phyloP scores from a whole-genome alignment of 2,888 invertebrate genomes.

The Mesochorus sp. region DNA sequence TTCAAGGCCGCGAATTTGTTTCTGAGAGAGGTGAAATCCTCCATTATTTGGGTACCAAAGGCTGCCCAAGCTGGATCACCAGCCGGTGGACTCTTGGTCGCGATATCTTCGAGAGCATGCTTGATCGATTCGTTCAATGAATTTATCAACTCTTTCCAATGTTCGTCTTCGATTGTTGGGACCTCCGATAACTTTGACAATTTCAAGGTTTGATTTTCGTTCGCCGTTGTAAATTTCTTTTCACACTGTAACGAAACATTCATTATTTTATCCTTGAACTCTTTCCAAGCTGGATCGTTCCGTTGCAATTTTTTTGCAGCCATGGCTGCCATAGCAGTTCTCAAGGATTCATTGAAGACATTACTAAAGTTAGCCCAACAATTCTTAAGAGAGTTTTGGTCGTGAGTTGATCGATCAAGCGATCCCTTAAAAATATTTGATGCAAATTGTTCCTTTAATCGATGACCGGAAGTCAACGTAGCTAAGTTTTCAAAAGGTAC shows the following conservation, averaged over 20 bases:
- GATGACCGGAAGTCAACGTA: too few species aligned
- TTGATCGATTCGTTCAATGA: conserved; percentile 63
- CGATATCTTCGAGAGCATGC: conserved; percentile 51
- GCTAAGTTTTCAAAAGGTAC: conserved; percentile 60
- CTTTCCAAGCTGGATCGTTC: conserved; percentile 62
- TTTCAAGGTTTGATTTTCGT: neutral
- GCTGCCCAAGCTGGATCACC: conserved; percentile 61
- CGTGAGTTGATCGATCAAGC: too few species aligned
- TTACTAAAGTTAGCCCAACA: conserved; percentile 22
- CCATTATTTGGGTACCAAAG: conserved; percentile 37
- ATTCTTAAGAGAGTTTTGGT: too few species aligned
- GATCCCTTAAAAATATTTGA: too few species aligned
- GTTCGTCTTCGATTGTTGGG: neutral
- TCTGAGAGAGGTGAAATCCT: conserved; percentile 30
- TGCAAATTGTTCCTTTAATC: too few species aligned
- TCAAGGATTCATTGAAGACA: conserved; percentile 24
- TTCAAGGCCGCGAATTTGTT: conserved; percentile 21
- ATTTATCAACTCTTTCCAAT: conserved; percentile 45
- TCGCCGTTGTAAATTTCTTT: neutral
- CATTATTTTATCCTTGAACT: conserved; percentile 59
- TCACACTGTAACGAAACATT: conserved; percentile 50
- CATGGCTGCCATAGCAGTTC: neutral
- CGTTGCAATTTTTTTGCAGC: conserved; percentile 13
- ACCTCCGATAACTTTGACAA: neutral
- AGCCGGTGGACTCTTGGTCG: conserved; percentile 54